Evolutionary conservation across 2,797 vertebrate species (phyloP), one percentile per base, ranked within the genome.

Genomic region (Cynodonichthys magdalenae): DNA sequence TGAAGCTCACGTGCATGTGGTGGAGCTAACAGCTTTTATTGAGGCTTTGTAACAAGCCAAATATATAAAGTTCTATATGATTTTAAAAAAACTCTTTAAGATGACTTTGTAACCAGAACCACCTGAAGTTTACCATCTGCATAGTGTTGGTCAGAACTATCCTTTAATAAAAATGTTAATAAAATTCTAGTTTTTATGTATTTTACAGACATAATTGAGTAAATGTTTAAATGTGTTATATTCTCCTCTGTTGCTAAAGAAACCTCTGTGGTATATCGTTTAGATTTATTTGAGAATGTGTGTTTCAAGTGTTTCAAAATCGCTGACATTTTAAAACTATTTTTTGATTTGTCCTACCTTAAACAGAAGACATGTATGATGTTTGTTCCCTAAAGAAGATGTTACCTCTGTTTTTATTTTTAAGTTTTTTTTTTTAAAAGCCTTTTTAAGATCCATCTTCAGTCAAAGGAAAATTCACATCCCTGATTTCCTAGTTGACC

Each of bases 381-480:
- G 36, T 51, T 59, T 58, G 52, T 31, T 66, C 19, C 36, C 60
- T 34, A 20, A 46, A 51, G 24, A 20, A 19, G 20, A 48, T 24
- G 41, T 58, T 6, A 19, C 6, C 29, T 44, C 19, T 56, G 51
- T 60, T 42, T 46, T n/a, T 46, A 46, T 63, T 24, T 42, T 19
- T 29, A 15, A 53, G 50, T 24, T 24, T 64, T 46, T 41, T 44
- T n/a, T n/a, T n/a, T n/a, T n/a, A n/a, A n/a, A 67, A 41, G 4
- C 50, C 48, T 64, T 14, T 20, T 53, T 27, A 24, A 48, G 58
- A 57, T 74, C 76, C 58, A n/a, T 81, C 59, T 74, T 64, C 74
- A 85, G 75, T 82, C 75, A 66, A 81, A 82, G 55, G 75, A 83
- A 63, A 53, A 51, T 87, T 88, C 75, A 86, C 80, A 74, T 85